phyloP scores from a whole-genome alignment of 2,113 vertebrate genomes.

The Lepisosteus osseus region DNA sequence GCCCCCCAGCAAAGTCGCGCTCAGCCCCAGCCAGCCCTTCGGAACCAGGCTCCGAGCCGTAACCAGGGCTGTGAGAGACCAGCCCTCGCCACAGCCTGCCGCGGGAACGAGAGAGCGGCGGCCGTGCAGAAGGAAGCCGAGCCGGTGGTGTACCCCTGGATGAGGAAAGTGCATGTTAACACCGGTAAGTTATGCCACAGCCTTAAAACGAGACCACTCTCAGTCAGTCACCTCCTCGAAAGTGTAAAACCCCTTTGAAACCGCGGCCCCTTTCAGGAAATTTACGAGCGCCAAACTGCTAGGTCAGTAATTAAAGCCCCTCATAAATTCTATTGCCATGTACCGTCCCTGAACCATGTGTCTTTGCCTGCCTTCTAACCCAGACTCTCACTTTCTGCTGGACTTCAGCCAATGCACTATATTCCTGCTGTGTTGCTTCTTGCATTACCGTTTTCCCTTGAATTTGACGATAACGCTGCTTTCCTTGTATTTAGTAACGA shows the following conservation, averaged over 20 bases:
- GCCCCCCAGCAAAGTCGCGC: conserved; percentile 66
- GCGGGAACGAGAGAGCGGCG: conserved; percentile 76
- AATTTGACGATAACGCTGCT: conserved; percentile 73
- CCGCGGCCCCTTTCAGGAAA: conserved; percentile 78
- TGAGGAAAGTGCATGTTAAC: conserved; percentile 97
- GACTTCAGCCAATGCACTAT: conserved; percentile 80
- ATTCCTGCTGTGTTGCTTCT: conserved; percentile 71
- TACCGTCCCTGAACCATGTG: conserved; percentile 82
- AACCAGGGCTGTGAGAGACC: conserved; percentile 70
- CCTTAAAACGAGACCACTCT: conserved; percentile 44
- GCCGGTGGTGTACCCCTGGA: conserved; percentile 97
- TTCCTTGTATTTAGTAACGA: conserved; percentile 80
- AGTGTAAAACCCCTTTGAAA: conserved; percentile 51
- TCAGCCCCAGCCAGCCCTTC: conserved; percentile 70
- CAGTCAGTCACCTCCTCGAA: conserved; percentile 39
- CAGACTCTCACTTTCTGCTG: conserved; percentile 62
- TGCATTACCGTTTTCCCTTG: conserved; percentile 69
- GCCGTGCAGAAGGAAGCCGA: conserved; percentile 84
- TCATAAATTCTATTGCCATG: conserved; percentile 97
- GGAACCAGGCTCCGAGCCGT: conserved; percentile 74
- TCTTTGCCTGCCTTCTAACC: conserved; percentile 86
- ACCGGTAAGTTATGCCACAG: conserved; percentile 77
- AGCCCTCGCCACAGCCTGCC: conserved; percentile 75
- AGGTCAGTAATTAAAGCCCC: conserved; percentile 95
- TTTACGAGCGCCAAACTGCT: conserved; percentile 93